A percentile compares a stretch with the other conserved stretches of the same genome.
These are phyloP conservation scores for Penaeus monodon DNA, from an alignment of 2,888 invertebrate species.

Conservation along the genomic window DNA sequence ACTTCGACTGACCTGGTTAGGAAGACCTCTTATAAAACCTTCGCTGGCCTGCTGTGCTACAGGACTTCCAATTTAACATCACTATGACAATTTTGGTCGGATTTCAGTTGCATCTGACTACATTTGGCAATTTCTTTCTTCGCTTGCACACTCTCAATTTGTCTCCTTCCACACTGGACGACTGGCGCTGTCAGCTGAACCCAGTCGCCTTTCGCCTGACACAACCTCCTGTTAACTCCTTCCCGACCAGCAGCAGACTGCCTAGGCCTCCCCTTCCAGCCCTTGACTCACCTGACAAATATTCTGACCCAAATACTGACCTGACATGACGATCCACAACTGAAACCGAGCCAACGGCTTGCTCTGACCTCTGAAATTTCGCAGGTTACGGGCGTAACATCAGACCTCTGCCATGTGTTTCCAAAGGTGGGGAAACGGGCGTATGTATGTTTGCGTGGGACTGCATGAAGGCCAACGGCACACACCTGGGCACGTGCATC, in stretches of 20 bases:
- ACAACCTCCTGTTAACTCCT: not conserved
- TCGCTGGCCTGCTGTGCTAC: too few species aligned
- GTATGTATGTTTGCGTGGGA: constrained; percentile 95
- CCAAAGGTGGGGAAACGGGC: constrained; percentile 80
- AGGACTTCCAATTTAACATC: too few species aligned
- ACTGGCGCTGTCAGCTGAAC: too few species aligned
- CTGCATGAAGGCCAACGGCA: constrained; percentile 89
- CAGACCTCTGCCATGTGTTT: constrained; percentile 88
- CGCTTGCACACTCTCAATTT: too few species aligned
- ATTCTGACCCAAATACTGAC: not conserved
- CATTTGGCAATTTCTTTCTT: too few species aligned
- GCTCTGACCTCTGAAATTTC: not conserved
- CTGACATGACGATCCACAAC: not conserved
- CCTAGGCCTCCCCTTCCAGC: not conserved
- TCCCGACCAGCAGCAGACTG: not conserved
- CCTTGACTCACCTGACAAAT: constrained; percentile 1
- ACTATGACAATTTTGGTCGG: too few species aligned
- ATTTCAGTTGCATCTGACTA: too few species aligned
- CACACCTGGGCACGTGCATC: constrained; percentile 91
- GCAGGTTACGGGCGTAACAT: constrained; percentile 81
- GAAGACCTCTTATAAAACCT: too few species aligned
- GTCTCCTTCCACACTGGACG: too few species aligned
- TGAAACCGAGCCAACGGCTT: not conserved
- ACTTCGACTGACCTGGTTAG: too few species aligned
- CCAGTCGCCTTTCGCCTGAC: too few species aligned